Percentiles rank a stretch among this genome's conserved stretches.
phyloP scores from a whole-genome alignment of 2,113 vertebrate genomes.

The Larimichthys crocea region DNA sequence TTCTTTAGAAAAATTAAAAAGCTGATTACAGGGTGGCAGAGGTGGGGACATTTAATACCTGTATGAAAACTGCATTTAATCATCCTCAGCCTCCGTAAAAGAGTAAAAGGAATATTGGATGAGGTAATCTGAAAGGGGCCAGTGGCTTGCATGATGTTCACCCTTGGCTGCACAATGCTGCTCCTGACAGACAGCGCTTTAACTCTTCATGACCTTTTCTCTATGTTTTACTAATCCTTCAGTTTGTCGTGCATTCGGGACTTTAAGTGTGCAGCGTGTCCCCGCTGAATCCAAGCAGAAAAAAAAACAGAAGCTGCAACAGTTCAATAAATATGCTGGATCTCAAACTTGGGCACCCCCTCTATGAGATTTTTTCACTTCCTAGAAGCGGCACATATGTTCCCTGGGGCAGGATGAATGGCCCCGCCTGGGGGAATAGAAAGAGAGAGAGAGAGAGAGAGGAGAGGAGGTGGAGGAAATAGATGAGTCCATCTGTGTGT shows the following conservation, averaged over 20 bases:
- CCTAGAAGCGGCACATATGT: constrained; percentile 74
- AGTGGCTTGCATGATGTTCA: constrained; percentile 26
- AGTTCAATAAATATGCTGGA: constrained; percentile 69
- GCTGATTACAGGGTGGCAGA: constrained; percentile 44
- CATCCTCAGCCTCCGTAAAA: constrained; percentile 26
- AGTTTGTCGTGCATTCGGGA: background rate
- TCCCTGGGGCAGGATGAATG: constrained; percentile 67
- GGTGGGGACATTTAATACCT: constrained; percentile 56
- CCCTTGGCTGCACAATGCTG: constrained; percentile 22
- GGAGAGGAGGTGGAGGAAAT: constrained; percentile 43
- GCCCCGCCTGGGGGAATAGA: constrained; percentile 68
- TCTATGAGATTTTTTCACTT: constrained; percentile 55
- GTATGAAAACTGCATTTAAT: constrained; percentile 64
- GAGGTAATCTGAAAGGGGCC: constrained; percentile 46
- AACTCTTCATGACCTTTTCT: constrained; percentile 2
- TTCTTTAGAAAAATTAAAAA: constrained; percentile 40
- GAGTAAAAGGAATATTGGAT: constrained; percentile 49
- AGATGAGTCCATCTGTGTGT: constrained; percentile 78
- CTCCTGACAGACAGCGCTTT: constrained; percentile 11
- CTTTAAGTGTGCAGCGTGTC: background rate
- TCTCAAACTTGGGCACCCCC: constrained; percentile 59
- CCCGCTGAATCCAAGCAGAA: constrained; percentile 29
- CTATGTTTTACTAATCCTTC: constrained; percentile 20
- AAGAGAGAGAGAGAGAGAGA: constrained; percentile 37
- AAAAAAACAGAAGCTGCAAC: constrained; percentile 51